Percentiles rank a stretch among this genome's conserved stretches.
Conservation (phyloP, 2,797 vertebrate genomes). For the Allenopithecus nigroviridis region DNA sequence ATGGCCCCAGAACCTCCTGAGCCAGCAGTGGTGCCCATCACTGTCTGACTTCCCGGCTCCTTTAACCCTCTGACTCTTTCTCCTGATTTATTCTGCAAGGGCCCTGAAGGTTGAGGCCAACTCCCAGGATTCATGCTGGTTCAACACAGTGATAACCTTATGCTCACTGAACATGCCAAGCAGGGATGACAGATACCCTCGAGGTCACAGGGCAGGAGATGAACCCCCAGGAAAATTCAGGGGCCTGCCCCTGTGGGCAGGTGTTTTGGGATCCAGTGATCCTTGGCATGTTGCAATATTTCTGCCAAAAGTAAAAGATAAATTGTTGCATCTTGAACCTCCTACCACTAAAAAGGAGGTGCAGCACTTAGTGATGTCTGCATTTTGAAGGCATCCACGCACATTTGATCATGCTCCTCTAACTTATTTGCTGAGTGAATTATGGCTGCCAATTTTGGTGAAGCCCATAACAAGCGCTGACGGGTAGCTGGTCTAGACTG, state of each 20-base stretch:
- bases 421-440: not conserved
- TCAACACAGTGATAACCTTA: not conserved
- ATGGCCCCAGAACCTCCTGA: not conserved
- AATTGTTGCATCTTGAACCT: not conserved
- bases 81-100: not conserved
- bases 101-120: not conserved
- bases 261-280: not conserved
- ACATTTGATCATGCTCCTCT: not conserved
- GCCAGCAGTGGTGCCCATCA: not conserved
- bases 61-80: not conserved
- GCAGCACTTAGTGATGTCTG: not conserved
- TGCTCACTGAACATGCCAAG: not conserved
- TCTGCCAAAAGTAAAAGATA: not conserved
- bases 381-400: not conserved
- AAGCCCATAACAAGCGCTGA: not conserved
- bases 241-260: fast-evolving
- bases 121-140: not conserved
- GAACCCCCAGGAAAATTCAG: not conserved
- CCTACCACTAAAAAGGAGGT: not conserved
- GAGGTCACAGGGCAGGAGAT: not conserved
- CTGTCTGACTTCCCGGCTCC: not conserved
- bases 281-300: not conserved
- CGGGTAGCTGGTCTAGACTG: not conserved
- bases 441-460: not conserved
- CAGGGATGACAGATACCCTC: not conserved